Base-by-base conservation (phyloP, 1,140 invertebrate genomes). In the Ruditapes philippinarum region DNA sequence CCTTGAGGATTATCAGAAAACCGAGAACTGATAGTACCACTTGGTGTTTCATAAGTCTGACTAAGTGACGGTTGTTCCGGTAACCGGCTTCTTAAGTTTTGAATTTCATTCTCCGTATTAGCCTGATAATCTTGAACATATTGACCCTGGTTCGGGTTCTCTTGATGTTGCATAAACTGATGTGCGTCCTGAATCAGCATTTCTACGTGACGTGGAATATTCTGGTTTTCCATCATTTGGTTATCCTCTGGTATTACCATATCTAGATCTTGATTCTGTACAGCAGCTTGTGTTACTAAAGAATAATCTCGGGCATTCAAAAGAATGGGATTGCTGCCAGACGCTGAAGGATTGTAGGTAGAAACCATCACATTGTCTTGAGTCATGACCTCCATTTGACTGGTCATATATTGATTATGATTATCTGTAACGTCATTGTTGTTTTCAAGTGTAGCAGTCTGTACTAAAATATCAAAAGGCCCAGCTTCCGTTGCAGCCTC, bases 121-220 rank as follows among this genome's bases (percentile, higher is more conserved):
- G 54, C 51, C 76, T 80, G 76, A 33, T 25, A 81, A 40, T 81
- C 57, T 9, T 38, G 36, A 17, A 81, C 79, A 79, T 36, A 57
- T 22, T 62, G 38, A 36, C 19, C 28, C 0, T 28, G 36, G 7
- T 22, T 22, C 12, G 54, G 38, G 12, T 22, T 31, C 0, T 65
- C 79, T n/a, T 81, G 79, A 17, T 81, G 60, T 45, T 81, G 60
- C 36, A 65, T 65, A 25, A 57, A 81, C 36, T 33, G 33, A 81
- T 81, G 79, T 42, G 79, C 54, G 42, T 81, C 60, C 45, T 85
- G 82, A 28, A 86, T 78, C 7, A 86, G 31, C 28, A 86, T 36
- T 73, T 86, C 70, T 7, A 86, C 84, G 60, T 86, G 70, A 14
- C 84, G 49, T 0, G 84, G 73, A 28, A 83, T 83, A 65, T 83